Base-by-base conservation (phyloP, 2,113 vertebrate genomes). In the Ia io region DNA sequence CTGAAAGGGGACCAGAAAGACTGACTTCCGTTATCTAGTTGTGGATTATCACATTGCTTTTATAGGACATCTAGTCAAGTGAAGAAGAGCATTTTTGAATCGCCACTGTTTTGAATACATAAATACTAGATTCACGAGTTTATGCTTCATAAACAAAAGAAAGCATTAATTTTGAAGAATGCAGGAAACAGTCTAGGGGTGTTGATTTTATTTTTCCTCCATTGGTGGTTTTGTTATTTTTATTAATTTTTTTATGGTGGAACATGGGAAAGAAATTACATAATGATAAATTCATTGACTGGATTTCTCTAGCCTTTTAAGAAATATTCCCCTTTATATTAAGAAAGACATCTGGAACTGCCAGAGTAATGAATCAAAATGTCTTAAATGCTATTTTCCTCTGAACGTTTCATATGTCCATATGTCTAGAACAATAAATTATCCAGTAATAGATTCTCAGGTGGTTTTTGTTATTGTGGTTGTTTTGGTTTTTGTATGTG, bases 291-390 rank as follows among this genome's bases (percentile, higher is more conserved):
- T 87, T 53, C 37, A 87, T 56, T 94, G 70, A 91, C 73, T 93
- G 10, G 25, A 85, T 95, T 95, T 93, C 44, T 40, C 90, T 93
- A 90, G 90, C 83, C 90, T 94, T 94, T 94, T 82, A 89, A 93
- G 95, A 96, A 95, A 88, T 83, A 88, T 32, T 63, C n/a, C 65
- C 37, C 28, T 44, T 51, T 79, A 79, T 51, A 73, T 94, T 53
- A 77, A 97, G 74, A 76, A 93, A 30, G 70, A 53, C 61, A 49
- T 74, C 51, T 77, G 25, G 20, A 74, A 79, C 80, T 94, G 47
- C 35, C 53, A 59, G 74, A 56, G 63, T 37, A 84, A 82, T 92
- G 67, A 85, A 92, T 89, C 87, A 95, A 80, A 94, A 88, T 67
- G 61, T 56, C 73, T 90, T 73, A 77, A 63, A 61, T 84, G 56